Conservation (phyloP, 2,888 invertebrate genomes). For the Sialis lutaria region DNA sequence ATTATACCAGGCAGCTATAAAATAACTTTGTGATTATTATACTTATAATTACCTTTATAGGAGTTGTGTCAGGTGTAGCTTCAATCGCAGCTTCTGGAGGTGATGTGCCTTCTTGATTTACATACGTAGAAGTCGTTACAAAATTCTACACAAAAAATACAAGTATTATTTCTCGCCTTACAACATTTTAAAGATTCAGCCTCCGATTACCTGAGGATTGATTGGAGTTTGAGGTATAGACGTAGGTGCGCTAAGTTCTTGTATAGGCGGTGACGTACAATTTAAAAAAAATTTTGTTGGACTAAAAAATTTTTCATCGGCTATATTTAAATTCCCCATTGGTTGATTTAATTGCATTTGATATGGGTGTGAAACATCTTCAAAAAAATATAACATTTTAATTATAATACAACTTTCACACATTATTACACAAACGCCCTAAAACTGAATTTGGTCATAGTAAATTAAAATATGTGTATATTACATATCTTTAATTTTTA, state of each 20-base stretch:
- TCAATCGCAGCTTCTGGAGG: constrained; percentile 79
- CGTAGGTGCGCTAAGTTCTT: constrained; percentile 20
- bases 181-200: background rate
- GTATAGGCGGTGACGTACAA: constrained; percentile 25
- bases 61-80: constrained; percentile 79
- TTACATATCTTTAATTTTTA: background rate
- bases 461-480: background rate
- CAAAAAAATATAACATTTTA: no score
- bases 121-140: constrained; percentile 14
- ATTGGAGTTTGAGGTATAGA: constrained; percentile 31
- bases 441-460: no score
- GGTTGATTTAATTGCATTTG: no score
- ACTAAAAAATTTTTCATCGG: constrained; percentile 19
- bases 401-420: no score
- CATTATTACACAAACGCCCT: no score
- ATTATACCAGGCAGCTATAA: no score
- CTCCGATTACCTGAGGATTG: constrained; percentile 19
- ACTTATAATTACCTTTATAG: constrained; percentile 39
- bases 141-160: constrained; percentile 14
- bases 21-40: background rate
- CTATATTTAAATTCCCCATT: background rate
- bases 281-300: constrained; percentile 20
- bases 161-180: background rate
- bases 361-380: no score
- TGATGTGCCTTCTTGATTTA: constrained; percentile 39